Conservation (phyloP, 2,888 invertebrate genomes). For the Cerastis rubricosa region DNA sequence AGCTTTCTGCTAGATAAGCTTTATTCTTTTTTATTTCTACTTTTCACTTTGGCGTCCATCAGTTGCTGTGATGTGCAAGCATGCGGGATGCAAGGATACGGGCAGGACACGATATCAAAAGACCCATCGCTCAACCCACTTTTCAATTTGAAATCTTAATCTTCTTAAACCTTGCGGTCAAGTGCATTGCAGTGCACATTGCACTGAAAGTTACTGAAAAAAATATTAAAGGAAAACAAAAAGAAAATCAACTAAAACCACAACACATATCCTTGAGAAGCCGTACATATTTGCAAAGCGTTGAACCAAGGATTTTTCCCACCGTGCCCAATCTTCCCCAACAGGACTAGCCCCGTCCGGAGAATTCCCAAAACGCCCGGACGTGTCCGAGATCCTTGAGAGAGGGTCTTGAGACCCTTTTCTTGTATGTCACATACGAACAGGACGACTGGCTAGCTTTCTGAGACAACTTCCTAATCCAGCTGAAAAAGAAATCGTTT, state of each 20-base stretch:
- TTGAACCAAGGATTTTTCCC: constrained; percentile 69
- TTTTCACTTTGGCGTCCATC: not conserved
- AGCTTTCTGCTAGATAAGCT: not conserved
- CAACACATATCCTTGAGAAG: constrained; percentile 25
- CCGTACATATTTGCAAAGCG: constrained; percentile 61
- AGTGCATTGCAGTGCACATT: no score
- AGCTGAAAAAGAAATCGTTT: not conserved
- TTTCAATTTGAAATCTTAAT: not conserved
- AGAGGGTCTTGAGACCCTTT: constrained; percentile 75
- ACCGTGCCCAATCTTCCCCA: constrained; percentile 74
- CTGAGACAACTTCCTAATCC: not conserved
- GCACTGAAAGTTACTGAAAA: not conserved
- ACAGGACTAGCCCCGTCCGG: constrained; percentile 74
- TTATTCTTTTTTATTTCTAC: not conserved
- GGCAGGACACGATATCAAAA: no score
- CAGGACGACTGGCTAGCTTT: constrained; percentile 23
- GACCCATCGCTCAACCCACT: not conserved
- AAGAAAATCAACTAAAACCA: not conserved
- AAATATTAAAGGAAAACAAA: not conserved
- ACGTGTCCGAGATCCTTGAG: constrained; percentile 77
- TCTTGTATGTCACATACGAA: constrained; percentile 70
- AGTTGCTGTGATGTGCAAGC: no score
- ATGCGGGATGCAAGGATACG: no score
- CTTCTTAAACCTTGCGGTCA: not conserved
- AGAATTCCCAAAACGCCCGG: constrained; percentile 81